phyloP scores from a whole-genome alignment of 2,888 invertebrate species.

The Nymphalis urticae region DNA sequence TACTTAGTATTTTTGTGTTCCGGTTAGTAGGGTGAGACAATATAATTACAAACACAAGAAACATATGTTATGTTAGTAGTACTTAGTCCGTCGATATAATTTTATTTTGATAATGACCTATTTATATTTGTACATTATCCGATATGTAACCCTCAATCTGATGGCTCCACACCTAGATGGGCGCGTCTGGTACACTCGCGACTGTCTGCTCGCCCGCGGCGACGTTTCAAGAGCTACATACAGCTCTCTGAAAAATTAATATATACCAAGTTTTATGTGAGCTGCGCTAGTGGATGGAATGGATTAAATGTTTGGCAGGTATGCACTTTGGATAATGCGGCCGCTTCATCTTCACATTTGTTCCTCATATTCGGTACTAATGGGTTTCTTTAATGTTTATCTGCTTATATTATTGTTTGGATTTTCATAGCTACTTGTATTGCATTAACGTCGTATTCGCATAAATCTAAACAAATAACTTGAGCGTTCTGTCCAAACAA shows the following conservation, averaged over 20 bases:
- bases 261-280: constrained; percentile 52
- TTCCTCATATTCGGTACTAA: constrained; percentile 34
- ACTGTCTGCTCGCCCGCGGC: constrained; percentile 72
- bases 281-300: constrained; percentile 40
- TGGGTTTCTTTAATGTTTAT: constrained; percentile 35
- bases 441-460: background rate
- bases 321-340: constrained; percentile 42
- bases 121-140: background rate
- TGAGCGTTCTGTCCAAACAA: background rate
- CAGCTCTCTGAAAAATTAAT: constrained; percentile 72
- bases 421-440: constrained; percentile 19
- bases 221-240: constrained; percentile 63
- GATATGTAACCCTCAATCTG: constrained; percentile 24
- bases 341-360: constrained; percentile 38
- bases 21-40: too few relatives aligned
- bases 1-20: too few relatives aligned
- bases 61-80: too few relatives aligned
- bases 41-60: too few relatives aligned
- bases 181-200: constrained; percentile 61
- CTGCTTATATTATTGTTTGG: constrained; percentile 30
- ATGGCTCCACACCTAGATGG: constrained; percentile 50
- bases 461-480: background rate
- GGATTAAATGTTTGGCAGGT: constrained; percentile 47
- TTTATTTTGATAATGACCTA: too few relatives aligned
- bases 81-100: too few relatives aligned